phyloP scores from a whole-genome alignment of 2,113 vertebrate species.

The Heteronetta atricapilla region DNA sequence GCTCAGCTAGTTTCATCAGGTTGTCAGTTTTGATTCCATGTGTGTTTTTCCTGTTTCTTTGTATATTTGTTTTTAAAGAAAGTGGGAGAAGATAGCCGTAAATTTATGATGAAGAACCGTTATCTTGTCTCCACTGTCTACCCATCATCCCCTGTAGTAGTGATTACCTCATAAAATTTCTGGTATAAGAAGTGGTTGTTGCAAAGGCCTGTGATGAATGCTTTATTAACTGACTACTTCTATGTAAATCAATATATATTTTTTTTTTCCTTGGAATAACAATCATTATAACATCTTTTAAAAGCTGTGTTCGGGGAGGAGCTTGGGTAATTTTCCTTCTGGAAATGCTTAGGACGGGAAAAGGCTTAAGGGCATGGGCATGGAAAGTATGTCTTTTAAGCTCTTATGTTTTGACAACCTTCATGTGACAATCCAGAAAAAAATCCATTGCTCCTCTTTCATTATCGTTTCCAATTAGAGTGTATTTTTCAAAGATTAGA shows the following conservation, averaged over 20 bases:
- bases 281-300: neutral
- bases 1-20: neutral
- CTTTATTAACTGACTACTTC: neutral
- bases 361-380: neutral
- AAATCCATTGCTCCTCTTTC: neutral
- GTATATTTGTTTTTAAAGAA: neutral
- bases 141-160: neutral
- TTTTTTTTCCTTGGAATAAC: neutral
- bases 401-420: neutral
- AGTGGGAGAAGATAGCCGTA: accelerated
- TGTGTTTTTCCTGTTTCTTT: neutral
- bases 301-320: neutral
- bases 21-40: neutral
- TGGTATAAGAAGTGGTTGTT: neutral
- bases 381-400: neutral
- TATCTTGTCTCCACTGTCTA: neutral
- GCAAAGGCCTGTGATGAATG: neutral
- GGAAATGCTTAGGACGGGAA: neutral
- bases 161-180: neutral
- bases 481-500: neutral
- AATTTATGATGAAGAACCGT: neutral
- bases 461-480: neutral
- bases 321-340: neutral
- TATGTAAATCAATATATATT: neutral
- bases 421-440: neutral